Evolutionary conservation across 2,888 invertebrate species (phyloP), one percentile per base, ranked within the genome.

Genomic region (Lasioglossum pauxillum): DNA sequence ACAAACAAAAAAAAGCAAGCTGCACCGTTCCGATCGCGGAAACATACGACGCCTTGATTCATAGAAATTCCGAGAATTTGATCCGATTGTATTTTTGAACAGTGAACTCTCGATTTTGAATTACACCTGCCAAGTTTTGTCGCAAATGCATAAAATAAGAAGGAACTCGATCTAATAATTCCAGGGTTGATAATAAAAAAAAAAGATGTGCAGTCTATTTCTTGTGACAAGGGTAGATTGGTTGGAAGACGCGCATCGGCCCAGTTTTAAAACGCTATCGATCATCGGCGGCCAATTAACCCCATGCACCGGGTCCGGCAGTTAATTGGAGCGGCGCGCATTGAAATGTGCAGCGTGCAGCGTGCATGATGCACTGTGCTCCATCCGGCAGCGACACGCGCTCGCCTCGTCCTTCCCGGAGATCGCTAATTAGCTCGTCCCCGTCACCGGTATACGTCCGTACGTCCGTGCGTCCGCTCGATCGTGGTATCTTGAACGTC

Each of bases 211-310:
- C 49, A 23, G 49, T 49, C 49, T 49, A 23, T 49, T 49, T 49
- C 8, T 49, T 49, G 19, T 8, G 46, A 46, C 46, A 5, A 46
- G 67, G 16, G 23, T 10, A 16, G 69, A 69, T 38, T 69, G 23
- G 35, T 38, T 23, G 10, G 23, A 69, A 69, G 69, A 38, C 10
- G 3, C 35, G 35, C 57, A 27, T 12, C n/a, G n/a, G 60, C 16
- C 16, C 38, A 67, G 79, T 85, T 79, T 85, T 83, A 64, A 79
- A 31, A 27, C 38, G 75, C 8, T 67, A 83, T 79, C 85, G 85
- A 83, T 85, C 84, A 85, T 79, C 75, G 44, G 75, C 8, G 79
- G 75, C 78, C 84, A 85, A 85, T 83, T 83, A 85, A 85, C 72
- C 73, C 19, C 77, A 46, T 49, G 64, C 57, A 76, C 35, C 75